Percentiles rank a stretch among this genome's conserved stretches.
phyloP scores from a whole-genome alignment of 2,113 vertebrate species.

The Sebastes fasciatus region DNA sequence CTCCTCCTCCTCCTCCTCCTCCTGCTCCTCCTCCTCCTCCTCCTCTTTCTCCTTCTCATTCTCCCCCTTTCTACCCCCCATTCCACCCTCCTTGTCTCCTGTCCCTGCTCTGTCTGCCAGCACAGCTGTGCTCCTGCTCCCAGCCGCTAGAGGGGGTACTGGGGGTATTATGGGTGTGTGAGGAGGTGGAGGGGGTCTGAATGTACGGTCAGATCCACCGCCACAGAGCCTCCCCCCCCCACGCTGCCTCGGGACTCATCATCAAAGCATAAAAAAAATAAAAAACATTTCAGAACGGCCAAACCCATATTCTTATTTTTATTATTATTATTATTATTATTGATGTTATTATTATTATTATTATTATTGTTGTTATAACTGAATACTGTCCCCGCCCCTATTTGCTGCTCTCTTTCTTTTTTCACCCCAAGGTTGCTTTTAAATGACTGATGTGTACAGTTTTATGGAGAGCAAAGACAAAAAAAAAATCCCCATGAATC shows the following conservation, averaged over 20 bases:
- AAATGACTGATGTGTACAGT: slow-evolving; percentile 83
- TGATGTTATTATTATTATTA: slow-evolving; percentile 77
- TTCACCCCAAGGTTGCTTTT: slow-evolving; percentile 65
- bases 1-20: background rate
- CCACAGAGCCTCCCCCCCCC: slow-evolving; percentile 59
- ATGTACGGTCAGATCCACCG: slow-evolving; percentile 79
- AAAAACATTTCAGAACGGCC: slow-evolving; percentile 83
- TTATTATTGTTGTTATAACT: slow-evolving; percentile 73
- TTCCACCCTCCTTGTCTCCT: slow-evolving; percentile 8
- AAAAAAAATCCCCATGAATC: slow-evolving; percentile 10
- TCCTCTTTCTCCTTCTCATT: slow-evolving; percentile 12
- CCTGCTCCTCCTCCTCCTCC: slow-evolving; percentile 60
- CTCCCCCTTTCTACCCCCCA: background rate
- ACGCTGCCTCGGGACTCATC: slow-evolving; percentile 75
- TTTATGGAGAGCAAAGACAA: slow-evolving; percentile 80
- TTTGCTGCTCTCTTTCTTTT: slow-evolving; percentile 64
- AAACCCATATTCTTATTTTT: slow-evolving; percentile 83
- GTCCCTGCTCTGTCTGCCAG: slow-evolving; percentile 78
- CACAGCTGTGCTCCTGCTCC: slow-evolving; percentile 83
- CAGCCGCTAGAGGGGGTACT: slow-evolving; percentile 75
- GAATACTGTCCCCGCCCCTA: slow-evolving; percentile 51
- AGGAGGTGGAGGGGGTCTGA: slow-evolving; percentile 77
- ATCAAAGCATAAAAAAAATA: slow-evolving; percentile 34
- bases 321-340: slow-evolving; percentile 77
- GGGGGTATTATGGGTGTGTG: slow-evolving; percentile 19